Base-by-base conservation (phyloP, 2,888 invertebrate genomes). In the Lycocerus yunnanus region DNA sequence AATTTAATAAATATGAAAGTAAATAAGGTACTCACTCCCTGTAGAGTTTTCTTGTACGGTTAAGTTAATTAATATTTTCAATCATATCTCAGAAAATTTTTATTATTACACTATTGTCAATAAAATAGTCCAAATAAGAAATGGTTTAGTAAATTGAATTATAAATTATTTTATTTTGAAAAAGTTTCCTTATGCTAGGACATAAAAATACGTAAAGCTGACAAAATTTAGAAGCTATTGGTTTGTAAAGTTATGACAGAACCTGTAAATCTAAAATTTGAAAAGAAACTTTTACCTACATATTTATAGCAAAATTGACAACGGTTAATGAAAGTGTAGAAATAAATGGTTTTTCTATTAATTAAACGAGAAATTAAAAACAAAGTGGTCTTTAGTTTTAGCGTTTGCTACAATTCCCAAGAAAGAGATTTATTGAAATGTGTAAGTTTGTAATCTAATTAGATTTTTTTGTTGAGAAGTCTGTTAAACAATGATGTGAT, bases 401-500 rank as follows among this genome's bases (percentile, higher is more conserved):
- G 43, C 43, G 43, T 43, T 43, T 6, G 43, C 43, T 43, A 43
- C 43, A 13, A 43, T 43, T 43, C 43, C 43, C 43, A n/a, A 43
- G 43, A 43, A 43, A 43, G 43, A 43, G 43, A 43, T 43, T 43
- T 43, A 43, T 43, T 43, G 43, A 43, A 43, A 43, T 43, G 43
- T 43, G 43, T 43, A 43, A 43, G 43, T 43, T 43, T 43, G 43
- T 43, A 43, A 43, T 43, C 43, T 43, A 43, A 43, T 43, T 43
- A n/a, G 43, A 43, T 43, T 43, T 43, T 15, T 60, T 68, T 68
- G 61, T 65, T 24, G 68, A 63, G 66, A 66, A 61, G 58, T 69
- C 66, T 70, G 69, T 74, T 69, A 70, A 74, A 67, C 27, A 61
- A 74, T 27, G 71, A 67, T 59, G 61, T 66, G 63, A 58, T 74